Evolutionary conservation across 1,140 invertebrate genomes (phyloP), one percentile per base, ranked within the genome.

Genomic region (Macrostomum lignano): DNA sequence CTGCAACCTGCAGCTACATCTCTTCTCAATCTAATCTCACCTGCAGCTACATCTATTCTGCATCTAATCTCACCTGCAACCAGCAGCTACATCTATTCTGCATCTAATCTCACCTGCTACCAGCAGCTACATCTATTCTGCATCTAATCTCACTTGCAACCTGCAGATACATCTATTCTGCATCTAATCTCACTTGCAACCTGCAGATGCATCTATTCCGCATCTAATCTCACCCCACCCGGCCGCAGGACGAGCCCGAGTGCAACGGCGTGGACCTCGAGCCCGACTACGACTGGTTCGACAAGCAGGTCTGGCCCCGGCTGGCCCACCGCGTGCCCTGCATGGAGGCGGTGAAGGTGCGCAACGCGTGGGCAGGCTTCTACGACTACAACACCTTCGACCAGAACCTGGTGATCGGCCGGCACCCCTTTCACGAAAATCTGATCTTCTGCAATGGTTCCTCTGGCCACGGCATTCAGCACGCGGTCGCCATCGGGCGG

Each of bases 361-460:
- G 67, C 39, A 69, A 66, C 43, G 68, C 73, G 0, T 79, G 74
- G 72, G 69, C 72, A 39, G 79, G 79, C 25, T 73, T 63, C 49
- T 84, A 84, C 40, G 86, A 93, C 44, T 81, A 71, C 47, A 94
- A 93, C 52, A 66, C 60, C 6, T 79, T 73, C 51, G 88, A 96
- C 53, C 71, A 78, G 46, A 82, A 79, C 54, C 77, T 74, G 25
- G 72, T 96, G 35, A 63, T 94, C 40, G 88, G 88, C 2, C 52
- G 52, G 7, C 86, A 96, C 67, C 77, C 82, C 3, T 69, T 71
- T 41, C 70, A 74, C 43, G 46, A 50, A 0, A 86, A 93, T 58
- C 48, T 94, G 22, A 65, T 66, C 38, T 67, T 93, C 42, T 77
- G 77, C 1, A 71, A 74, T 41, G 88, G 88, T 21, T 91, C 93